Evolutionary conservation across 2,113 vertebrate genomes (phyloP).

Genomic region (Uropsilus gracilis): DNA sequence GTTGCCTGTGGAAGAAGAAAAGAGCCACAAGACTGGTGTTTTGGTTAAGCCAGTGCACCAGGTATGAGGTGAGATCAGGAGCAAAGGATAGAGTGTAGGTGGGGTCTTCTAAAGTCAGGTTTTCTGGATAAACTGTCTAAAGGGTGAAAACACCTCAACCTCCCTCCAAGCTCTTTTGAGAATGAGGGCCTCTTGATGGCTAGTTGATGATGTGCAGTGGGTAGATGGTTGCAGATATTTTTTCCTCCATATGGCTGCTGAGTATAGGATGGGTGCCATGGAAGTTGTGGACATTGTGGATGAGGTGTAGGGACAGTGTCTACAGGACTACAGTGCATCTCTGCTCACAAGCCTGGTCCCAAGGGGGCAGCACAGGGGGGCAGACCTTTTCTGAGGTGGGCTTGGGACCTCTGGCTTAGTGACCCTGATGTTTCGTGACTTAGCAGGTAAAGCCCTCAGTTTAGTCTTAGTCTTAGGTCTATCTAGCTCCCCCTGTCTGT

Average conservation of each 20-base stretch:
- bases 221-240: not conserved
- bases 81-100: not conserved
- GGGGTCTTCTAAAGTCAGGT: not conserved
- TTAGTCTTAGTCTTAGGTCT: not conserved
- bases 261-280: not conserved
- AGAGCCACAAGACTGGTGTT: not conserved
- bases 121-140: not conserved
- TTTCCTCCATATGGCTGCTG: not conserved
- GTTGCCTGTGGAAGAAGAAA: not conserved
- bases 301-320: not conserved
- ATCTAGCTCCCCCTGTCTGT: not conserved
- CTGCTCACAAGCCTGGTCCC: not conserved
- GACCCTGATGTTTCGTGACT: not conserved
- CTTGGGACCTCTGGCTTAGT: not conserved
- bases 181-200: not conserved
- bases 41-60: not conserved
- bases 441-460: not conserved
- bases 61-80: not conserved
- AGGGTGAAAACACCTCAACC: not conserved
- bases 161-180: not conserved
- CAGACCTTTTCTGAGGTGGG: not conserved
- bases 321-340: not conserved
- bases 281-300: rapidly evolving
- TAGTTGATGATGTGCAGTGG: not conserved
- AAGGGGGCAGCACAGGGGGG: not conserved